Evolutionary conservation across 2,888 invertebrate species (phyloP).

Genomic region (Ommatoiulus sabulosus): DNA sequence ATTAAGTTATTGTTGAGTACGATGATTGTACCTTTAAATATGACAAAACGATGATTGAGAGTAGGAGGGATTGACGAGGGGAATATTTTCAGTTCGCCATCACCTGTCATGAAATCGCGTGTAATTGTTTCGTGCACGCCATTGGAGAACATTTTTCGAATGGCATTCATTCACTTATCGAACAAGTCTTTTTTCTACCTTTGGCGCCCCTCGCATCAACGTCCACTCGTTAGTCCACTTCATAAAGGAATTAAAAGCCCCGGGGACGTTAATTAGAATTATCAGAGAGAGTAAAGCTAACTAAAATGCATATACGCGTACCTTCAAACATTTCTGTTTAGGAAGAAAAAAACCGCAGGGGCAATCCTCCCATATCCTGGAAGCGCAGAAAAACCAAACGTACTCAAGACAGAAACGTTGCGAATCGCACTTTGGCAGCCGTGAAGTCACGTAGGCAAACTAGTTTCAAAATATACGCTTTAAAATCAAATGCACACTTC

Average conservation of each 20-base stretch:
- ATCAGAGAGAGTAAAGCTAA: not conserved
- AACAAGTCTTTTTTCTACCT: not conserved
- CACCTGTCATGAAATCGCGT: not conserved
- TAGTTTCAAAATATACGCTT: too few species aligned
- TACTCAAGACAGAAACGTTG: too few species aligned
- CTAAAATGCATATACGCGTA: not conserved
- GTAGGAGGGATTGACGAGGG: not conserved
- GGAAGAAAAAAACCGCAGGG: not conserved
- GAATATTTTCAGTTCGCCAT: not conserved
- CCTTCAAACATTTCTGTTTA: not conserved
- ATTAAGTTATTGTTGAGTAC: not conserved
- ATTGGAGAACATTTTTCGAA: not conserved
- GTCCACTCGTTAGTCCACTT: not conserved
- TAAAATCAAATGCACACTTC: too few species aligned
- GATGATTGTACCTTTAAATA: not conserved
- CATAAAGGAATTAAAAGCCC: not conserved
- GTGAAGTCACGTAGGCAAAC: too few species aligned
- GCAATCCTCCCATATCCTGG: not conserved
- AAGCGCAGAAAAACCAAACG: not conserved
- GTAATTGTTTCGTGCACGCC: conserved; percentile 1
- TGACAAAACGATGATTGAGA: not conserved
- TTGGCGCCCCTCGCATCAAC: not conserved
- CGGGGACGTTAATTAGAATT: not conserved
- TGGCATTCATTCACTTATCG: not conserved
- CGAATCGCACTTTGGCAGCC: too few species aligned